A percentile compares a stretch with the other conserved stretches of the same genome.
These are phyloP conservation scores for Lottia gigantea DNA, from an alignment of 2,888 invertebrate species.

Conservation along the genomic window DNA sequence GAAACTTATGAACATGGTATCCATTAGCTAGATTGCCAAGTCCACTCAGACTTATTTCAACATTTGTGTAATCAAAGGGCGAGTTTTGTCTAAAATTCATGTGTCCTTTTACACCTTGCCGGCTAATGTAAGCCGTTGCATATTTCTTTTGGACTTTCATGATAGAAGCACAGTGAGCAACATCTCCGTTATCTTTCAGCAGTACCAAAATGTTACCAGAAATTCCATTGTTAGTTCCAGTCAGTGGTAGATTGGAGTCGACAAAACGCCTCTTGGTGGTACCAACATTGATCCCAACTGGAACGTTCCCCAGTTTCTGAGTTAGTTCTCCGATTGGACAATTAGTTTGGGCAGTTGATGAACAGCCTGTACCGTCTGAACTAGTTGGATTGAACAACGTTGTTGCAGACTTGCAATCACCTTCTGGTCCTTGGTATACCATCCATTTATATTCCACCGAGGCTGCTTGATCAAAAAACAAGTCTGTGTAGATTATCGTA, in stretches of 20 bases:
- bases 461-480: constrained; percentile 31
- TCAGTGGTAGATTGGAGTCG: constrained; percentile 43
- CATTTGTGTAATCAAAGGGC: constrained; percentile 76
- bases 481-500: constrained; percentile 38
- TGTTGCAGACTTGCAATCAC: constrained; percentile 28
- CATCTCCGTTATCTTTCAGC: constrained; percentile 22
- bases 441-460: constrained; percentile 28
- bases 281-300: constrained; percentile 28
- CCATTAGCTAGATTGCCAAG: constrained; percentile 63
- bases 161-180: constrained; percentile 79
- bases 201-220: constrained; percentile 39
- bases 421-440: constrained; percentile 20
- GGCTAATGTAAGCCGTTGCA: constrained; percentile 56
- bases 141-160: constrained; percentile 45
- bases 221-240: constrained; percentile 37
- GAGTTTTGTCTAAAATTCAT: constrained; percentile 83
- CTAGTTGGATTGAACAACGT: constrained; percentile 33
- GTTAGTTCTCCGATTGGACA: constrained; percentile 48
- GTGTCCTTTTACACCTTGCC: constrained; percentile 81
- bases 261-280: constrained; percentile 30
- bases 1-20: constrained; percentile 69
- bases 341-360: constrained; percentile 22
- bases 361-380: constrained; percentile 26
- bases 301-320: constrained; percentile 41
- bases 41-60: constrained; percentile 72